Evolutionary conservation across 2,888 invertebrate genomes (phyloP), one percentile per base, ranked within the genome.

Genomic region (Pristionchus japonicus): DNA sequence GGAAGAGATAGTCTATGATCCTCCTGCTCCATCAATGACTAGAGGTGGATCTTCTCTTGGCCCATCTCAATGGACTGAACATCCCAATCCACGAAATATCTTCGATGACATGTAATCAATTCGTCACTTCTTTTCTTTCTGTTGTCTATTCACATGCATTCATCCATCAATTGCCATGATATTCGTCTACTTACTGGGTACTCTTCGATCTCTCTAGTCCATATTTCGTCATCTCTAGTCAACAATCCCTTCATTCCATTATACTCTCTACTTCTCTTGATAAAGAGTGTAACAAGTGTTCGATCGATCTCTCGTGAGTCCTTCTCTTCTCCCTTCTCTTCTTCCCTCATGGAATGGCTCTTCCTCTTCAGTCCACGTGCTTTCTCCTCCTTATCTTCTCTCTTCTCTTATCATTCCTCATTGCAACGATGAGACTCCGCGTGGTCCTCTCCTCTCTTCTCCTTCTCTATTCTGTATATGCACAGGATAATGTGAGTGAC

Each of bases 61-160:
- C 17, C 86, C 86, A 40, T 64, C 61, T 17, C 61, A 40, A 85
- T 84, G 83, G 83, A 57, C 17, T 57, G 85, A 90, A 83, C 92
- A 92, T 87, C 92, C 92, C 43, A 89, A 90, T n/a, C 91, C 92
- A 0, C 84, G 89, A 34, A 91, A 91, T 31, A 90, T 92, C 61
- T 92, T 92, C 83, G 92, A 92, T 87, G 92, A 92, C 87, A 91
- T 92, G 91, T 92, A 89, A 61, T 27, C 49, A 23, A n/a, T n/a
- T n/a, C n/a, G n/a, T n/a, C n/a, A n/a, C n/a, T n/a, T n/a, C n/a
- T n/a, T n/a, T n/a, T n/a, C 23, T n/a, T 43, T 64, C n/a, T 3
- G n/a, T 43, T 27, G 17, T 86, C 61, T 52, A 40, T 61, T 64
- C 86, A 86, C 57, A 83, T 34, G 31, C 47, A 37, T 37, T 37